These are phyloP conservation scores for Zootermopsis nevadensis DNA, from an alignment of 2,888 invertebrate genomes.

Conservation along the genomic window DNA sequence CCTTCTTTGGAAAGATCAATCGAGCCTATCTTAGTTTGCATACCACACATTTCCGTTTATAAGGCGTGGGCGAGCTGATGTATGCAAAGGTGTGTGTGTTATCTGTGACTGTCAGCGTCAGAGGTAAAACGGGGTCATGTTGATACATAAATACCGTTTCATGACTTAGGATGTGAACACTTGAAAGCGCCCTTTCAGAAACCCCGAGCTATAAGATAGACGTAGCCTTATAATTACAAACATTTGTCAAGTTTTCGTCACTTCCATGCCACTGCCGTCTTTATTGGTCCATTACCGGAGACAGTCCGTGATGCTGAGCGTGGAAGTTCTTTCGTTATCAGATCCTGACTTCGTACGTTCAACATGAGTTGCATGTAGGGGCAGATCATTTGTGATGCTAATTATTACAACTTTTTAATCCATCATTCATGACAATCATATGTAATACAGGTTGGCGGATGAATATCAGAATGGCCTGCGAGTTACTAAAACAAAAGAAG, in stretches of 20 bases:
- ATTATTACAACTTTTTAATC: neutral
- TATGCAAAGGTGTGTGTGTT: no score
- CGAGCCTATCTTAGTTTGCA: no score
- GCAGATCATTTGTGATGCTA: neutral
- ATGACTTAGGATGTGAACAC: no score
- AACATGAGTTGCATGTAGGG: constrained; percentile 1
- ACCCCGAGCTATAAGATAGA: neutral
- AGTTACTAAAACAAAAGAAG: neutral
- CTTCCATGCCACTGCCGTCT: neutral
- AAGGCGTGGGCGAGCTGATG: no score
- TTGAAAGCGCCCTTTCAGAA: no score
- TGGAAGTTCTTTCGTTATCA: neutral
- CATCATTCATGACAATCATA: constrained; percentile 10
- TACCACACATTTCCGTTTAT: no score
- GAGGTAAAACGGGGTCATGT: no score
- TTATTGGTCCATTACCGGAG: neutral
- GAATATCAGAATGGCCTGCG: neutral
- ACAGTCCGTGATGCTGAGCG: no score
- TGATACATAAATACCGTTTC: no score
- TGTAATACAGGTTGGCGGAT: neutral
- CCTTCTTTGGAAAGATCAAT: no score
- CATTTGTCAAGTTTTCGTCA: neutral
- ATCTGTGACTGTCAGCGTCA: no score
- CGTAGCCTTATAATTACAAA: neutral
- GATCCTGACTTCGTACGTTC: neutral